Evolutionary conservation across 2,797 vertebrate genomes (phyloP), one percentile per base, ranked within the genome.

Genomic region (Enteromius treurensis): DNA sequence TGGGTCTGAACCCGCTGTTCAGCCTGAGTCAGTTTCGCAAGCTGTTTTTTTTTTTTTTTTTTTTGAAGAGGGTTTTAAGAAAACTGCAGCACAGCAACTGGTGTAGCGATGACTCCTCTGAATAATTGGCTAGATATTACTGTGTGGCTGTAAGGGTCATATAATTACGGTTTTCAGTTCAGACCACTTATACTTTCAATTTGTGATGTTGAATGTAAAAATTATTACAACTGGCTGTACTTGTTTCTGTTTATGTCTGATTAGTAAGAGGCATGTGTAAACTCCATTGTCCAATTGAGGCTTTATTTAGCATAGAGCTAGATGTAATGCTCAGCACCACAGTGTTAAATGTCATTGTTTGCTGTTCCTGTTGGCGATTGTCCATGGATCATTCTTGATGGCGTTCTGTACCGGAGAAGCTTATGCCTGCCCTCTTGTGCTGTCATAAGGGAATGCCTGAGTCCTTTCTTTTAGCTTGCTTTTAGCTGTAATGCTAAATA

Each of bases 341-440:
- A 49, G 65, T 42, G 68, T 62, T 70, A 42, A 58, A 70, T 55
- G 49, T n/a, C 49, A 60, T 21, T n/a, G 13, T 64, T 23, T 79
- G 26, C 17, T 68, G 29, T 79, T 79, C 19, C 29, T 53, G 4
- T 67, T 51, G 29, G n/a, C 32, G 0, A 11, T 14, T 47, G 37
- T 64, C 60, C 40, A n/a, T 14, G 17, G 51, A 60, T 40, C 29
- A 53, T 67, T 49, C 26, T 34, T 67, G 34, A 42, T 45, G 37
- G 62, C 19, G 65, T 80, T 40, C 13, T 53, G 32, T 32, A 60
- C 40, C 17, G 5, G 23, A 47, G 7, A 74, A 84, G 68, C 64
- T 26, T 53, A 23, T 53, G 78, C 58, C 82, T 88, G 82, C 23
- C 84, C 69, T 86, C 88, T 89, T 23, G 80, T 83, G 88, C 86